A percentile compares a stretch with the other conserved stretches of the same genome.
Conservation (phyloP, 2,113 vertebrate genomes). For the Labeo rohita region DNA sequence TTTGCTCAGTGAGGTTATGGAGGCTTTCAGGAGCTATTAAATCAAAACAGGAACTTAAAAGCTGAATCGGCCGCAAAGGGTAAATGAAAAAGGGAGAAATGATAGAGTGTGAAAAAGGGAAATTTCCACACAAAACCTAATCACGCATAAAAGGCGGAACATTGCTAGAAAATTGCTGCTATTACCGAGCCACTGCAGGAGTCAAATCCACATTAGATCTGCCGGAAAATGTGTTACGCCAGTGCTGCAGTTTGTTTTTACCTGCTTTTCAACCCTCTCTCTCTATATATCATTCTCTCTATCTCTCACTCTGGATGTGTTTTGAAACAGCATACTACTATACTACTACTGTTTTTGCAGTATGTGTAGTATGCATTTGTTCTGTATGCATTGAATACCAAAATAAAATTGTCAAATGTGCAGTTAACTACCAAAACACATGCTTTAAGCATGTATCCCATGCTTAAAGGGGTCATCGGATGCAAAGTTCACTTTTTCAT, state of each 20-base stretch:
- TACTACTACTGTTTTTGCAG: background rate
- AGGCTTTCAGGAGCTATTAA: slow-evolving; percentile 34
- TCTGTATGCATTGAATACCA: background rate
- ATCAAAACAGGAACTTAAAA: slow-evolving; percentile 1
- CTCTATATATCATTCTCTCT: background rate
- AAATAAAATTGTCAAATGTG: background rate
- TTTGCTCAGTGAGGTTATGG: slow-evolving; percentile 8
- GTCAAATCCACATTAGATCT: slow-evolving; percentile 54
- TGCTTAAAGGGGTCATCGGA: too few species aligned
- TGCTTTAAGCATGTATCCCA: too few species aligned
- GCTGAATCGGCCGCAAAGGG: slow-evolving; percentile 7
- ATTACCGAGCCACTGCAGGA: slow-evolving; percentile 46
- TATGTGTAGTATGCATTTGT: background rate
- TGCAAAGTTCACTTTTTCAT: too few species aligned
- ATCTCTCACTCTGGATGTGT: background rate
- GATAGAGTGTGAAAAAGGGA: slow-evolving; percentile 40
- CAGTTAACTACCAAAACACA: background rate
- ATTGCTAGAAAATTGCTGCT: slow-evolving; percentile 58
- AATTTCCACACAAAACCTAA: slow-evolving; percentile 60
- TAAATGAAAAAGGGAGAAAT: background rate
- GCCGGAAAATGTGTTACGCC: slow-evolving; percentile 23
- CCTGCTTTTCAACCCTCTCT: slow-evolving; percentile 33
- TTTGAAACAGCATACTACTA: background rate
- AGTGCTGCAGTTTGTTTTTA: slow-evolving; percentile 44
- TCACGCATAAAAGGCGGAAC: slow-evolving; percentile 54